These are phyloP conservation scores for Eublepharis macularius DNA, from an alignment of 2,113 vertebrate species.

Conservation along the genomic window DNA sequence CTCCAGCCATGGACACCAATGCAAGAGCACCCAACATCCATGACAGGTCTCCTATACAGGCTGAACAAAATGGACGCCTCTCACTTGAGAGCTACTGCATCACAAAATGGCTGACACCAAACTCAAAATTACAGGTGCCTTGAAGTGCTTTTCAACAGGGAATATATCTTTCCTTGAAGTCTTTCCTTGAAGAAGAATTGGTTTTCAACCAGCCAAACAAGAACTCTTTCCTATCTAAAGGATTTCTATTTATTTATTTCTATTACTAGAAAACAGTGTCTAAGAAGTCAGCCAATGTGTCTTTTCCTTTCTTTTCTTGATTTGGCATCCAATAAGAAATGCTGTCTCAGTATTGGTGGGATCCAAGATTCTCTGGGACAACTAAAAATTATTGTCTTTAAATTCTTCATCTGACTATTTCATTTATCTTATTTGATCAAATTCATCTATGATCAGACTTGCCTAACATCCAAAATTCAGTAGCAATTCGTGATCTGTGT, in stretches of 20 bases:
- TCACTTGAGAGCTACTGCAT: background rate
- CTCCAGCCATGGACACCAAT: background rate
- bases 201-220: background rate
- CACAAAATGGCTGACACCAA: background rate
- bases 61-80: background rate
- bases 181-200: background rate
- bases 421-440: no score
- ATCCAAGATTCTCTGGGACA: no score
- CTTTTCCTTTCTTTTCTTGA: background rate
- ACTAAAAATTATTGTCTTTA: no score
- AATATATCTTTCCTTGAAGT: background rate
- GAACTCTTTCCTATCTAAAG: background rate
- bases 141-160: background rate
- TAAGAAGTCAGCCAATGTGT: no score
- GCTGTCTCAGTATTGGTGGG: no score
- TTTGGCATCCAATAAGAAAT: background rate
- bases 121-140: background rate
- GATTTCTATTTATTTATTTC: background rate
- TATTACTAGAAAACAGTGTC: background rate
- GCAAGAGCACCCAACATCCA: background rate
- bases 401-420: no score
- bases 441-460: no score
- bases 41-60: background rate
- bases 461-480: no score
- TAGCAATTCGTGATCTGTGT: no score